phyloP scores from a whole-genome alignment of 2,113 vertebrate genomes.

The Ochotona curzoniae region DNA sequence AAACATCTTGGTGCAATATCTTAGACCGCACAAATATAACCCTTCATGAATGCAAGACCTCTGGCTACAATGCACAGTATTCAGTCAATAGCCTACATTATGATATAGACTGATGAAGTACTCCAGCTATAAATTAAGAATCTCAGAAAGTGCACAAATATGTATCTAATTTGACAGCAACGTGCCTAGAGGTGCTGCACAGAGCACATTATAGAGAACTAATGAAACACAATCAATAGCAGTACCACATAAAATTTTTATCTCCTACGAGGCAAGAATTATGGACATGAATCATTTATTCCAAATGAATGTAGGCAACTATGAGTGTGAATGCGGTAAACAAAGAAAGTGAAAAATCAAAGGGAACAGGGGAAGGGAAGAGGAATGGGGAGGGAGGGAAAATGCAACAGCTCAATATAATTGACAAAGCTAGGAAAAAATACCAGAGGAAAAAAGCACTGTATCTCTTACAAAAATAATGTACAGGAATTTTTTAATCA shows the following conservation, averaged over 20 bases:
- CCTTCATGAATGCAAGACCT: constrained; percentile 53
- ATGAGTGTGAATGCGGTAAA: constrained; percentile 65
- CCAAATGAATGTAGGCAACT: constrained; percentile 59
- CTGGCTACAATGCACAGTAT: constrained; percentile 24
- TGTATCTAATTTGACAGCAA: constrained; percentile 41
- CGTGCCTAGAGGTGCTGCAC: not conserved
- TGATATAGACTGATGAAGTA: constrained; percentile 39
- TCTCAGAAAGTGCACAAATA: constrained; percentile 51
- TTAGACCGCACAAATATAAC: not conserved
- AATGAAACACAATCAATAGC: constrained; percentile 67
- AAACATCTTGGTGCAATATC: constrained; percentile 12
- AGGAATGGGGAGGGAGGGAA: constrained; percentile 37
- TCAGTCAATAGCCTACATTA: constrained; percentile 46
- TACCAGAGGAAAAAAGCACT: constrained; percentile 24
- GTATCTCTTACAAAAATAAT: constrained; percentile 5
- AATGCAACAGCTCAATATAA: constrained; percentile 34
- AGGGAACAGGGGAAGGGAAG: constrained; percentile 65
- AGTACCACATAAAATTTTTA: constrained; percentile 65
- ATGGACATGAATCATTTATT: constrained; percentile 80
- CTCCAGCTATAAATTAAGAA: constrained; percentile 50
- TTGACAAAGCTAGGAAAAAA: constrained; percentile 9
- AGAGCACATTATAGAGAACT: constrained; percentile 4
- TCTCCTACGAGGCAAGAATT: constrained; percentile 65
- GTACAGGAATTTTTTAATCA: not conserved
- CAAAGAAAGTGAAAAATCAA: constrained; percentile 81